These are phyloP conservation scores for Charina bottae DNA, from an alignment of 2,113 vertebrate species.

Conservation along the genomic window DNA sequence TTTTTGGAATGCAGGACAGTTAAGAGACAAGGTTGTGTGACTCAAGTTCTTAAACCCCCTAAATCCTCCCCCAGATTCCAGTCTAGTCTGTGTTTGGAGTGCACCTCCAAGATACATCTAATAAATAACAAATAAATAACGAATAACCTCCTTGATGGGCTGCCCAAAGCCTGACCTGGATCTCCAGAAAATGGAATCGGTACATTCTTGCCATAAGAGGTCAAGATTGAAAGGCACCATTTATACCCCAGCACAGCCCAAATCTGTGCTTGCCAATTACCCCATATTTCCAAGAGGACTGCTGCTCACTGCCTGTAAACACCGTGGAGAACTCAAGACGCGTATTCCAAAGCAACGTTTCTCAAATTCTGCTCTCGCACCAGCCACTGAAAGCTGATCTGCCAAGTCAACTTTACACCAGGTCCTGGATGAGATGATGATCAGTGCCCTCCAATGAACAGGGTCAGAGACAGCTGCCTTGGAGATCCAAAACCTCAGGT, in stretches of 20 bases:
- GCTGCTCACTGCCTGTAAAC: background rate
- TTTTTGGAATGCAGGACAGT: no score
- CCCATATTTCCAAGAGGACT: background rate
- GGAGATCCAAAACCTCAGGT: background rate
- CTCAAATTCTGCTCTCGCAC: background rate
- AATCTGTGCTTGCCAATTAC: no score
- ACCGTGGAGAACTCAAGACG: fast-evolving
- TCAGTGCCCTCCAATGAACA: fast-evolving
- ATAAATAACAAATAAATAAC: no score
- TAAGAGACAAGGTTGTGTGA: no score
- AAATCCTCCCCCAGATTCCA: no score
- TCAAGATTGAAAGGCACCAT: background rate
- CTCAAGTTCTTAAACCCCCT: no score
- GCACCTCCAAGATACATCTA: no score
- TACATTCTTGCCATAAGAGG: no score
- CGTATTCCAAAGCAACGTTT: background rate
- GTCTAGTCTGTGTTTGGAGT: no score
- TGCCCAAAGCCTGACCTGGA: no score
- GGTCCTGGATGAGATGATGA: background rate
- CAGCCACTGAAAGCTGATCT: background rate
- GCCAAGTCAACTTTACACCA: fast-evolving
- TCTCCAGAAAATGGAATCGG: no score
- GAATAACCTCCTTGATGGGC: no score
- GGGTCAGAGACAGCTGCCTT: fast-evolving
- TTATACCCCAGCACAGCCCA: background rate